A percentile compares a stretch with the other conserved stretches of the same genome.
Evolutionary conservation across 2,113 vertebrate genomes (phyloP).

Genomic region (Amia ocellicauda): DNA sequence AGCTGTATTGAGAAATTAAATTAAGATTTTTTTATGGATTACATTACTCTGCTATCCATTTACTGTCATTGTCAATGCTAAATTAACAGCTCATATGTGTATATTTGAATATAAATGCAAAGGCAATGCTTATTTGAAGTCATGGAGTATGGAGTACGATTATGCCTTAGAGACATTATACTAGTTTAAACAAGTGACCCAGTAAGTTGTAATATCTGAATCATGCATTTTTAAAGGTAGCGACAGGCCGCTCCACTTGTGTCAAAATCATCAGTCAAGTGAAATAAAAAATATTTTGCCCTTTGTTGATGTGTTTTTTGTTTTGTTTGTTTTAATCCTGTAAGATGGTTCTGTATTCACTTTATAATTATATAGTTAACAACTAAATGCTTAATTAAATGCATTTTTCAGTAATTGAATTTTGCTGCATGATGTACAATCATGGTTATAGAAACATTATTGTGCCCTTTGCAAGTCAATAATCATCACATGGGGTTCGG

Average conservation of each 20-base stretch:
- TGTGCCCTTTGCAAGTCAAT: too few species aligned
- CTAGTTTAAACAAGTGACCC: slow-evolving; percentile 31
- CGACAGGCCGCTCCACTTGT: slow-evolving; percentile 29
- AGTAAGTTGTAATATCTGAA: slow-evolving; percentile 21
- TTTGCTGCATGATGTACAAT: too few species aligned
- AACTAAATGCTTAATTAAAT: not conserved
- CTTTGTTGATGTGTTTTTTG: slow-evolving; percentile 18
- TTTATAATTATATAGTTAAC: slow-evolving; percentile 13
- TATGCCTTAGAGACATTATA: slow-evolving; percentile 18
- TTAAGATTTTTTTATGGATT: too few species aligned
- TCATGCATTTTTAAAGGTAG: slow-evolving; percentile 42
- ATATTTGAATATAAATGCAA: not conserved
- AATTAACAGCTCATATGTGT: not conserved
- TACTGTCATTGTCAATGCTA: not conserved
- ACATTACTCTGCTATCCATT: too few species aligned
- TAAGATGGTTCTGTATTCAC: slow-evolving; percentile 14
- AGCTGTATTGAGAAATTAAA: too few species aligned
- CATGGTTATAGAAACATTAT: too few species aligned
- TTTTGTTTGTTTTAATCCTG: not conserved
- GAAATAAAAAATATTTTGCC: slow-evolving; percentile 42
- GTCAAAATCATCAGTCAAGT: slow-evolving; percentile 37
- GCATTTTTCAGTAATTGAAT: too few species aligned
- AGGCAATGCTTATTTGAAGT: not conserved
- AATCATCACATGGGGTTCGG: too few species aligned
- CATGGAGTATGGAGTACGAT: slow-evolving; percentile 7